Evolutionary conservation across 2,113 vertebrate species (phyloP), one percentile per base, ranked within the genome.

Genomic region (Oreotrochilus melanogaster): DNA sequence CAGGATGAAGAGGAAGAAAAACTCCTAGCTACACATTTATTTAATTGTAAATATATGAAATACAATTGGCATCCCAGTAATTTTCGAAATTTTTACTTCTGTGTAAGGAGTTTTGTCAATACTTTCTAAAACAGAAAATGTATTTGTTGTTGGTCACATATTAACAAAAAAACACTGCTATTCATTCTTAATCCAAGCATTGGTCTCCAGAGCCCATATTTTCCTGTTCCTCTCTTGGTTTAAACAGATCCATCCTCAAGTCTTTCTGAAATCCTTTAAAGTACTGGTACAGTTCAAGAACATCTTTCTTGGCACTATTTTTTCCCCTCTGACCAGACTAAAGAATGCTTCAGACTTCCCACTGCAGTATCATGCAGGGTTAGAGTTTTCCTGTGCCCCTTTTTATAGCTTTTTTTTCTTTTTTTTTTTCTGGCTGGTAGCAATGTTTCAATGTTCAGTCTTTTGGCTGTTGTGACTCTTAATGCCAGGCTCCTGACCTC

Each of bases 31-130:
- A 88, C 33, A 76, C 60, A 92, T 90, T 73, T 78, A 74, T 91
- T 94, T 80, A 92, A 90, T 78, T 88, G 85, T 71, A 95, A 87
- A 94, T 92, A 23, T 95, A 94, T 50, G 43, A 95, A 94, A 95
- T 71, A 78, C 64, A 73, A 33, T 22, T 90, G 93, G 85, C 90
- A 94, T 92, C 85, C 69, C 88, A 94, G 85, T 11, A 86, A 93
- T 96, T 80, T 79, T 53, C 39, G 83, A 66, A 31, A 57, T 78
- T 93, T 88, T 80, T 95, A 35, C 89, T 76, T 54, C 48, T 70
- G 45, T 85, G 74, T 72, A 80, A 66, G 45, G 39, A 78, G 14
- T 85, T 96, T 85, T 88, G 39, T 71, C 89, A 86, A 71, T 67
- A 86, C 24, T 6, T 10, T 53, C 64, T 92, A 62, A 92, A 93